Evolutionary conservation across 2,888 invertebrate genomes (phyloP), one percentile per base, ranked within the genome.

Genomic region (Gari tellinella): DNA sequence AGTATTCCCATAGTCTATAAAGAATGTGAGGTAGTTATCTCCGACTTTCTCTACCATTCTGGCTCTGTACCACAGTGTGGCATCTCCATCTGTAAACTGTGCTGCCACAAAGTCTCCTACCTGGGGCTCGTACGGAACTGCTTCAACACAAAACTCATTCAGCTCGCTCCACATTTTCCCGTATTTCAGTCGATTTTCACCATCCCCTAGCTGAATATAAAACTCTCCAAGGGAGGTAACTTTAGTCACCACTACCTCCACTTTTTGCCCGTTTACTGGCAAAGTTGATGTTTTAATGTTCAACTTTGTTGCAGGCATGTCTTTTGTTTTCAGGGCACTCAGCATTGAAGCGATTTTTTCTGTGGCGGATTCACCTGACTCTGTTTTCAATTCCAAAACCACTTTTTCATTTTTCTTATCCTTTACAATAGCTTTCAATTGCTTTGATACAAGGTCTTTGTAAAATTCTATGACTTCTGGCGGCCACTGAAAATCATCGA

Each of bases 21-120:
- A 95, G 25, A 93, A 89, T 43, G 95, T 94, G 72, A 94, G 89
- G 83, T 96, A 96, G 84, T 94, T 93, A 70, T 94, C 95, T 1
- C 45, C 69, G 8, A 73, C 46, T 21, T 48, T 49, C 21, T 56
- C 65, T 7, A 67, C 31, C 2, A 80, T 64, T 45, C 48, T 61
- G 1, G 68, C 69, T 14, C 65, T 58, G 37, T 62, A 68, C 64
- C 64, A 64, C 21, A 78, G 17, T 0, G 55, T 46, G 43, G 23
- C n/a, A n/a, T 31, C 49, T 2, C 56, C 68, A 21, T 58, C 68
- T 37, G 15, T n/a, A 40, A 57, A 79, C 26, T 58, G 56, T 8
- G 72, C 79, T 25, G 84, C 86, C 1, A 81, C 82, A 51, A 57
- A 68, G 10, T 79, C 74, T 1, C 79, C 80, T 8, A 75, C 70